Evolutionary conservation across 2,113 vertebrate species (phyloP).

Genomic region (Ameiurus melas): DNA sequence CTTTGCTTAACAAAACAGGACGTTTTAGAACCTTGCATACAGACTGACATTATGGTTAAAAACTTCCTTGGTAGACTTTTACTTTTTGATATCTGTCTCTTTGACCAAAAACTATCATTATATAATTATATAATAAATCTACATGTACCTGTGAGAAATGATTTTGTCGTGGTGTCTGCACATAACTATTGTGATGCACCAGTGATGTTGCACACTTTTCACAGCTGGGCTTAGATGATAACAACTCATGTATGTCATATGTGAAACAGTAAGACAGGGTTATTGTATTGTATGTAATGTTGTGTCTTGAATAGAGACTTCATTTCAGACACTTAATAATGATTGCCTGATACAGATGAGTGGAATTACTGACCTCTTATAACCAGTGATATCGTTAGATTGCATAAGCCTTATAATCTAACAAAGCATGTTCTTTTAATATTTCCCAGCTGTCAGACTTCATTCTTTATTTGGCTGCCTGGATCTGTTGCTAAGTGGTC

Average conservation of each 20-base stretch:
- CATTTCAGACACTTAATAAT: conserved; percentile 13
- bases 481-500: neutral
- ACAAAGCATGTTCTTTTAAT: neutral
- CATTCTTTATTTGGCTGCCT: neutral
- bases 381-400: neutral
- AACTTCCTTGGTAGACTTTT: neutral
- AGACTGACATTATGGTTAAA: neutral
- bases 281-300: neutral
- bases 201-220: neutral
- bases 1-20: conserved; percentile 6
- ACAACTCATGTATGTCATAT: neutral
- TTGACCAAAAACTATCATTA: neutral
- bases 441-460: neutral
- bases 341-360: conserved; percentile 15
- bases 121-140: too few relatives aligned
- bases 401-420: neutral
- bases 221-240: neutral
- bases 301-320: neutral
- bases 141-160: neutral
- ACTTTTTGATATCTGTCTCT: neutral
- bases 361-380: conserved; percentile 26
- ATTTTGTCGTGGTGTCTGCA: neutral
- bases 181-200: neutral
- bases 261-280: neutral
- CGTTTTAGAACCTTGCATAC: neutral